Conservation (phyloP, 2,888 invertebrate genomes). For the Rotaria magnacalcarata region DNA sequence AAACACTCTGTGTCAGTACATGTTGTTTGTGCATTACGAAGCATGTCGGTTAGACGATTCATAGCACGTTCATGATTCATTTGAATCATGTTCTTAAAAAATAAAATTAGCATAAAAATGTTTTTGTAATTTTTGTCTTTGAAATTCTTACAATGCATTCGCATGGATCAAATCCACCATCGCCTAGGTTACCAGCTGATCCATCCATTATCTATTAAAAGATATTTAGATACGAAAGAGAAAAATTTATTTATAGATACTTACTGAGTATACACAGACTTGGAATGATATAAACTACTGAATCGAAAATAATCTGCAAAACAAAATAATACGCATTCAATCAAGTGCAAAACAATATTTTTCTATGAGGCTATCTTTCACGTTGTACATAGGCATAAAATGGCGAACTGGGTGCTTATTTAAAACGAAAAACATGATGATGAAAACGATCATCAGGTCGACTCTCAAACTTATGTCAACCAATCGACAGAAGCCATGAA, state of each 20-base stretch:
- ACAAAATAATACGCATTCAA: neutral
- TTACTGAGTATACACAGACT: neutral
- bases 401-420: neutral
- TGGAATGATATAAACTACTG: neutral
- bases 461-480: neutral
- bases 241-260: neutral
- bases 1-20: constrained; percentile 27
- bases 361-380: neutral
- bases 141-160: constrained; percentile 8
- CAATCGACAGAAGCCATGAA: neutral
- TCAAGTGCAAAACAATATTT: neutral
- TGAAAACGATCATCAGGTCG: neutral
- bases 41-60: constrained; percentile 3
- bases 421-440: neutral
- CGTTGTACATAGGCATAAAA: neutral
- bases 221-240: neutral
- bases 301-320: neutral
- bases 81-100: neutral
- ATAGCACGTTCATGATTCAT: constrained; percentile 20
- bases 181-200: neutral
- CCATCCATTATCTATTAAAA: neutral
- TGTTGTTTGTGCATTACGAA: constrained; percentile 34
- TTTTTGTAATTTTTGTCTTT: no score
- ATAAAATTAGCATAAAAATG: neutral
- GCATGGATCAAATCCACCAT: constrained; percentile 35